Evolutionary conservation across 2,113 vertebrate species (phyloP).

Genomic region (Lepisosteus oculatus): DNA sequence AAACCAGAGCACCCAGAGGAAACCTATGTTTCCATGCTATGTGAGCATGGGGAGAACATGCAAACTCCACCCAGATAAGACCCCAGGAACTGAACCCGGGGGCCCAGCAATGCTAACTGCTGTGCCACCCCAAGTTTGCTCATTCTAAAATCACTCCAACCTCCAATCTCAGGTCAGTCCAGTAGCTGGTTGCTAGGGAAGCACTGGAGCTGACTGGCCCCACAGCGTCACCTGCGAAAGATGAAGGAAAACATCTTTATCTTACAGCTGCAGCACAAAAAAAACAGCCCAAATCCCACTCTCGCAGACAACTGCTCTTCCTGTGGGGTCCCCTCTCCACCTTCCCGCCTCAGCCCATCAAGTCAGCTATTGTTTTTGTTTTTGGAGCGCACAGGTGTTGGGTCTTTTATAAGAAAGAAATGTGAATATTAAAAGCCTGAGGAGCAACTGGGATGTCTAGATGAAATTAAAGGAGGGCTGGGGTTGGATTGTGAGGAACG

Average conservation of each 20-base stretch:
- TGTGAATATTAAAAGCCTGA: conserved; percentile 6
- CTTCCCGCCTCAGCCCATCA: background rate
- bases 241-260: background rate
- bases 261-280: background rate
- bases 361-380: no score
- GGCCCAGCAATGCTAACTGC: no score
- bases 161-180: background rate
- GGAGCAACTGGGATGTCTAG: background rate
- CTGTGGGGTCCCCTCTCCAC: background rate
- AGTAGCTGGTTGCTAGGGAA: no score
- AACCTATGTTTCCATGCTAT: no score
- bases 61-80: no score
- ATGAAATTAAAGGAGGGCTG: background rate
- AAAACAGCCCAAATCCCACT: background rate
- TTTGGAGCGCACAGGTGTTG: conserved; percentile 11
- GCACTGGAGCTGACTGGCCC: no score
- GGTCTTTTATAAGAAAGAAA: background rate
- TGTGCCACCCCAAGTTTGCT: no score
- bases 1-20: no score
- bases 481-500: background rate
- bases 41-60: no score
- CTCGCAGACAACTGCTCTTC: background rate
- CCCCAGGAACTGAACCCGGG: no score
- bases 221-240: no score
- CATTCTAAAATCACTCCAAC: background rate